Percentiles rank a stretch among this genome's conserved stretches.
Evolutionary conservation across 2,888 invertebrate species (phyloP).

Genomic region (Ormyrus rosae): DNA sequence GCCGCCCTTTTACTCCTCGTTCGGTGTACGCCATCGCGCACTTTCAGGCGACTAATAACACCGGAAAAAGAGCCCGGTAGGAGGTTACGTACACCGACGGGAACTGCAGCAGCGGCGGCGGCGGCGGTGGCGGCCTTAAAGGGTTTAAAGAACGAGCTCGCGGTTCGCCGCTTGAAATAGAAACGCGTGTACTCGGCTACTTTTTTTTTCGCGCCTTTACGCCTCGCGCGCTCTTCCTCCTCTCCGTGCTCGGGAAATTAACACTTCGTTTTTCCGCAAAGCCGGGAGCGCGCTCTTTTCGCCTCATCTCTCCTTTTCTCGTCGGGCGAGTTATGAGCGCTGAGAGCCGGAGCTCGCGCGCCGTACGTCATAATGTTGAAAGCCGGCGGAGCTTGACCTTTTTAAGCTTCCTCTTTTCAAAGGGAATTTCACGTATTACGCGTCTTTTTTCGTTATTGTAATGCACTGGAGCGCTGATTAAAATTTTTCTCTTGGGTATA

Average conservation of each 20-base stretch:
- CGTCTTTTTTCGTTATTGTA: slow-evolving; percentile 33
- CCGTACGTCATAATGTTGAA: slow-evolving; percentile 25
- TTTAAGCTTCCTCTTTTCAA: slow-evolving; percentile 34
- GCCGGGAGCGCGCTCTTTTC: not conserved
- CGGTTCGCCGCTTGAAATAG: not conserved
- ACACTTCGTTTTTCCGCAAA: slow-evolving; percentile 24
- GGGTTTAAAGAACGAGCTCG: not conserved
- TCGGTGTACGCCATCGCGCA: too few species aligned
- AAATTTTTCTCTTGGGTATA: slow-evolving; percentile 10
- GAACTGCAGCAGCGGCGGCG: too few species aligned
- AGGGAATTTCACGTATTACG: slow-evolving; percentile 14
- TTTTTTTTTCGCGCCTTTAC: not conserved
- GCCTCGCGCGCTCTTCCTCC: too few species aligned
- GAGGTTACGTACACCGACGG: too few species aligned
- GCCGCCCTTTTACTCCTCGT: too few species aligned
- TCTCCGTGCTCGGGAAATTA: slow-evolving; percentile 5
- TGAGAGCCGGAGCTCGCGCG: not conserved
- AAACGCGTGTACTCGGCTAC: not conserved
- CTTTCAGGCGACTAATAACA: too few species aligned
- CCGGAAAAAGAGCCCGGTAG: too few species aligned
- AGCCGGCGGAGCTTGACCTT: slow-evolving; percentile 47
- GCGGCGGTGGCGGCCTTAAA: too few species aligned
- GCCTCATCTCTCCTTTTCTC: too few species aligned
- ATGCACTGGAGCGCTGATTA: slow-evolving; percentile 32
- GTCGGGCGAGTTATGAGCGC: not conserved